Base-by-base conservation (phyloP, 2,888 invertebrate species). In the Metalampra italica region DNA sequence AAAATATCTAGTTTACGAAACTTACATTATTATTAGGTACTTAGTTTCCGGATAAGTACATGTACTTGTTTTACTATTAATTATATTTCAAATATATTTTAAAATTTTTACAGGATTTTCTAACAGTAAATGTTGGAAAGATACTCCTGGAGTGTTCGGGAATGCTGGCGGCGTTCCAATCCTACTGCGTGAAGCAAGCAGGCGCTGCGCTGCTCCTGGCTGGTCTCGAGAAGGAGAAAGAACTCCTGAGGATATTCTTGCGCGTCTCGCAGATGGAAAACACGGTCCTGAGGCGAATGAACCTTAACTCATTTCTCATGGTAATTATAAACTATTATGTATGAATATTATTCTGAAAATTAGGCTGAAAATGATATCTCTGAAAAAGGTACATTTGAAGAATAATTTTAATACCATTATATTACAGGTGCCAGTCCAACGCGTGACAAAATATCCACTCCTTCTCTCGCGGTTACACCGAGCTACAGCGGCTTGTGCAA, bases 201-300 rank as follows among this genome's bases (percentile, higher is more conserved):
- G 93, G 94, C 43, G 97, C 98, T 34, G 96, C 97, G 56, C 87
- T 97, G 47, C 89, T 97, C 38, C 83, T 98, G 57, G 96, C 97
- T 55, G 96, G 96, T 75, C 90, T 98, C 51, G 97, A 98, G 87
- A 97, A 97, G 83, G 98, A 98, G 75, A 97, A 97, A 80, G 98
- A 98, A 78, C 91, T 98, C 49, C 89, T 98, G 60, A 91, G 97
- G 78, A 97, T 98, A 83, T 98, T 98, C 84, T 91, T 98, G 51
- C 93, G 96, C 77, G 98, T 98, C 51, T 98, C 98, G 36, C 98
- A 98, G 90, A 97, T 97, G 95, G 98, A 98, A 82, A 98, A 98
- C 79, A 93, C 96, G 14, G 94, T 97, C 55, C 88, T 98, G 61
- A 91, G 98, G 62, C 91, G 98, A 64, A 98, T 98, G 98, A 98